Conservation (phyloP, 1,140 invertebrate genomes). For the Asobara japonica region DNA sequence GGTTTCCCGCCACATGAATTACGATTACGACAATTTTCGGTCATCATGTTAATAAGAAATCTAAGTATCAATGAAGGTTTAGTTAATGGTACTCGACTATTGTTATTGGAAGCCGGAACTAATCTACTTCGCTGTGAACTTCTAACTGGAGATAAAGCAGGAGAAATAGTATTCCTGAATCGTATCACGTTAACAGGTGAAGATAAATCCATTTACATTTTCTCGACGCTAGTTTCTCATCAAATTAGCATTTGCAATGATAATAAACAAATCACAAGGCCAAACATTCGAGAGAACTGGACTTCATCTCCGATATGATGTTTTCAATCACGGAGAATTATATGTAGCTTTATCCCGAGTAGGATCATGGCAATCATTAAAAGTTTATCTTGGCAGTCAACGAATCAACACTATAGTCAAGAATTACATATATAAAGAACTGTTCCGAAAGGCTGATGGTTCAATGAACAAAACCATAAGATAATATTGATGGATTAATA, state of each 20-base stretch:
- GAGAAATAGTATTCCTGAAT: too few relatives aligned
- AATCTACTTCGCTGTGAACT: too few relatives aligned
- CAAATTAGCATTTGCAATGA: neutral
- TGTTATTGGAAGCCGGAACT: too few relatives aligned
- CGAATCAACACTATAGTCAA: neutral
- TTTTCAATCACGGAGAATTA: conserved; percentile 50
- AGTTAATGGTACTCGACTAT: neutral
- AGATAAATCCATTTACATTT: conserved; percentile 5
- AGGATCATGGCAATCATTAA: conserved; percentile 7
- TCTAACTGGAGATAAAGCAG: too few relatives aligned
- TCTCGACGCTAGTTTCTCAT: conserved; percentile 3
- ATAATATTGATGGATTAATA: too few relatives aligned
- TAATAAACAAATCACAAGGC: conserved; percentile 31
- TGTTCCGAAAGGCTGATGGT: too few relatives aligned
- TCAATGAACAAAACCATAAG: too few relatives aligned
- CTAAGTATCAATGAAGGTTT: conserved; percentile 18
- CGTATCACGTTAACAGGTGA: conserved; percentile 21
- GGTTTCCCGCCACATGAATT: conserved; percentile 2
- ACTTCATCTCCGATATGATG: conserved; percentile 47
- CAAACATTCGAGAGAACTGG: conserved; percentile 48
- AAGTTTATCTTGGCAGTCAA: neutral
- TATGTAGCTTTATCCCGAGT: conserved; percentile 29
- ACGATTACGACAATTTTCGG: neutral
- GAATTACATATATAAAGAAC: neutral
- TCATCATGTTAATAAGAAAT: conserved; percentile 18